These are phyloP conservation scores for Siniperca obscura DNA, from an alignment of 2,797 vertebrate genomes.

Conservation along the genomic window DNA sequence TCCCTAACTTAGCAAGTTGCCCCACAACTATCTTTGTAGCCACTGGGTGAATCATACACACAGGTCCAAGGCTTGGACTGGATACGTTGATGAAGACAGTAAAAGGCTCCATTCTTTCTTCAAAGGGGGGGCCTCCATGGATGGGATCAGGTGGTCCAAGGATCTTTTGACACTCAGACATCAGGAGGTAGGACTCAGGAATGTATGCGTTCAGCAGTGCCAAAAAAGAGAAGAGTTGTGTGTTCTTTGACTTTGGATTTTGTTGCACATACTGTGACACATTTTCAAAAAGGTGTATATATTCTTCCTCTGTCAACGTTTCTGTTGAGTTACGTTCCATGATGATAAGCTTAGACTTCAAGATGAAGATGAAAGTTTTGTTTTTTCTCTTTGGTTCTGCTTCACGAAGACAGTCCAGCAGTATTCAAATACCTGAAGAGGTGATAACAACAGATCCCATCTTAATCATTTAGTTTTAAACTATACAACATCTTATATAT, in stretches of 20 bases:
- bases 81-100: accelerated
- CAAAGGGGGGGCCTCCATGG: slow-evolving; percentile 57
- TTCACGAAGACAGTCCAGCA: neutral
- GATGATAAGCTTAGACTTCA: neutral
- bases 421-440: slow-evolving; percentile 15
- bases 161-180: slow-evolving; percentile 51
- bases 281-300: accelerated
- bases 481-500: neutral
- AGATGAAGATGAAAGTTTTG: neutral
- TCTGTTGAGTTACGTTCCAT: neutral
- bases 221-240: slow-evolving; percentile 41
- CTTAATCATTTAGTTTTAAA: neutral
- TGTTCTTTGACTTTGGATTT: neutral
- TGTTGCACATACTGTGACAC: accelerated
- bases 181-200: slow-evolving; percentile 42
- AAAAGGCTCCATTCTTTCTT: slow-evolving; percentile 45
- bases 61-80: accelerated
- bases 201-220: slow-evolving; percentile 37
- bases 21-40: neutral
- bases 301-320: accelerated
- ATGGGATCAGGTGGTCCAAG: slow-evolving; percentile 67
- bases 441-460: neutral
- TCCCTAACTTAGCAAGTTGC: accelerated
- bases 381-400: neutral
- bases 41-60: accelerated